phyloP scores from a whole-genome alignment of 2,888 invertebrate genomes.

The Athalia circularis region DNA sequence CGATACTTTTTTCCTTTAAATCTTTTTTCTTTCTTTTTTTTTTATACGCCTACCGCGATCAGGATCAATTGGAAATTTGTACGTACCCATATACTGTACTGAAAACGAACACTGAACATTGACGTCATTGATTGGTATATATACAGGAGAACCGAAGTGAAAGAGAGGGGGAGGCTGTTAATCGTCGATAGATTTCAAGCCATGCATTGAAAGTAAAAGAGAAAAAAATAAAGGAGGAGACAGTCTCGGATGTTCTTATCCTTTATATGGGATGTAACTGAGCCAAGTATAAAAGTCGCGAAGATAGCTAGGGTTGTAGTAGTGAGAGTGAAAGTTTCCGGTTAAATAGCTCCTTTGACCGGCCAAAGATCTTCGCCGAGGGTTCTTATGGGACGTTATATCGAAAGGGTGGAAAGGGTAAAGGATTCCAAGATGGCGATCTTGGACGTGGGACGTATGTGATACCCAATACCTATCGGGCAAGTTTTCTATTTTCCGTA shows the following conservation, averaged over 20 bases:
- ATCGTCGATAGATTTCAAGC: slow-evolving; percentile 3
- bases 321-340: slow-evolving; percentile 37
- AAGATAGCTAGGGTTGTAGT: slow-evolving; percentile 5
- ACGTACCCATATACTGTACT: background rate
- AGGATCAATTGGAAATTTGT: slow-evolving; percentile 7
- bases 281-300: slow-evolving; percentile 19
- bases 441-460: slow-evolving; percentile 6
- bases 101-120: too few relatives aligned
- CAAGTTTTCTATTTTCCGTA: too few relatives aligned
- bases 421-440: slow-evolving; percentile 32
- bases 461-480: too few relatives aligned
- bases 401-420: background rate
- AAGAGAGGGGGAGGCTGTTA: background rate
- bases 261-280: slow-evolving; percentile 11
- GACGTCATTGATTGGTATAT: too few relatives aligned
- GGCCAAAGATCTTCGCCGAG: background rate
- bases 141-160: too few relatives aligned
- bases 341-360: slow-evolving; percentile 43
- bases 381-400: background rate
- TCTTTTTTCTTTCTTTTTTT: background rate
- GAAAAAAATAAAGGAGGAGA: background rate
- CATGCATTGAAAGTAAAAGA: background rate
- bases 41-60: background rate
- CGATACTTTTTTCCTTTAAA: background rate
- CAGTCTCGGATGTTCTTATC: slow-evolving; percentile 16